Conservation (phyloP, 2,888 invertebrate species). For the Drosophila atroscutellata region DNA sequence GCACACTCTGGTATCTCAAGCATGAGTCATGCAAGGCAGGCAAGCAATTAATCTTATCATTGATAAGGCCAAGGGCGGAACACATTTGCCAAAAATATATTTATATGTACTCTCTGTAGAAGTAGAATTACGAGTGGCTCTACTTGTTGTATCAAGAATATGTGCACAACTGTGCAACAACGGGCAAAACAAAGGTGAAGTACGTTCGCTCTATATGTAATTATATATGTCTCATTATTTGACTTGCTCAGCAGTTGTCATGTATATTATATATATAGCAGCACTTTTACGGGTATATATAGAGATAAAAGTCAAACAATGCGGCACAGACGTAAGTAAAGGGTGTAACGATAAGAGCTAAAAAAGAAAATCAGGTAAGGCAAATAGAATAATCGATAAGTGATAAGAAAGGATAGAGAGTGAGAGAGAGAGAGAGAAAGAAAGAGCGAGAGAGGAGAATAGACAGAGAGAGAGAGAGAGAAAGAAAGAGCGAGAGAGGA, state of each 20-base stretch:
- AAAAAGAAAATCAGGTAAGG: slow-evolving; percentile 13
- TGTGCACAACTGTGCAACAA: slow-evolving; percentile 28
- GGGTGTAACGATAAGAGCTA: slow-evolving; percentile 36
- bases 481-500: too few relatives aligned
- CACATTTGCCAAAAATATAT: slow-evolving; percentile 34
- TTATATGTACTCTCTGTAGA: slow-evolving; percentile 7
- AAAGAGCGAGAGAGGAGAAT: background rate
- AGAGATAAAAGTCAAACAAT: slow-evolving; percentile 28
- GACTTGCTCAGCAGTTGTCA: slow-evolving; percentile 38
- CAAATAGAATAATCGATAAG: slow-evolving; percentile 31
- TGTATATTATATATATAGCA: slow-evolving; percentile 15
- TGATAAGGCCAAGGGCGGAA: slow-evolving; percentile 76
- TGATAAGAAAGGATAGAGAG: slow-evolving; percentile 7
- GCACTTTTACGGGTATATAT: background rate
- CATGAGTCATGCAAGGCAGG: slow-evolving; percentile 59
- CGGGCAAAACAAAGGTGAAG: slow-evolving; percentile 13
- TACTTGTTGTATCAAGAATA: slow-evolving; percentile 16
- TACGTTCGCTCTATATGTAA: slow-evolving; percentile 15
- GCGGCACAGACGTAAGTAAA: slow-evolving; percentile 6
- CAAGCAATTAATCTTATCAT: slow-evolving; percentile 75
- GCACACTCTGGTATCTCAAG: slow-evolving; percentile 18
- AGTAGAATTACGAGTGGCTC: slow-evolving; percentile 22
- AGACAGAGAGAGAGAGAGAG: background rate
- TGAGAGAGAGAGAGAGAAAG: background rate
- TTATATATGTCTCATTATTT: slow-evolving; percentile 22